phyloP scores from a whole-genome alignment of 1,140 invertebrate genomes.

The Penaeus japonicus region DNA sequence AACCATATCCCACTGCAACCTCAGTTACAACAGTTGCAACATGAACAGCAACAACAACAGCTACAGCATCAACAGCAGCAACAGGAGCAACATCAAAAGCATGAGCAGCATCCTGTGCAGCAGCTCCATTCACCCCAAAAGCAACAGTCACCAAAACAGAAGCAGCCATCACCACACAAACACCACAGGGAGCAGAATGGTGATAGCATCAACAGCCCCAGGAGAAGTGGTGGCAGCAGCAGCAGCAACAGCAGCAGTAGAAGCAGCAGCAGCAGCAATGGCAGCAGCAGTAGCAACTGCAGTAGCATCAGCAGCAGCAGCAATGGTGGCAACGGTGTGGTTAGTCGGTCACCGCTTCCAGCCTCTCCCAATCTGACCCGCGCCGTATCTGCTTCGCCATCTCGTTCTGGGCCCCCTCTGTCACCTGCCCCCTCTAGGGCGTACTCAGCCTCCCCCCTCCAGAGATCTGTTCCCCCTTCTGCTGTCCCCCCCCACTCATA shows the following conservation, averaged over 20 bases:
- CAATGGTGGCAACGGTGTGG: constrained; percentile 48
- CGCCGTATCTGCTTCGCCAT: constrained; percentile 58
- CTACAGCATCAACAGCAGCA: constrained; percentile 6
- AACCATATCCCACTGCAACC: constrained; percentile 27
- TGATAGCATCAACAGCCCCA: constrained; percentile 20
- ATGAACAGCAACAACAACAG: constrained; percentile 24
- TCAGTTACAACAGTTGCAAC: constrained; percentile 15
- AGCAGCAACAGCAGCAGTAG: constrained; percentile 26
- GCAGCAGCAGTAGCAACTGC: constrained; percentile 29
- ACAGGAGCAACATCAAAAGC: constrained; percentile 14
- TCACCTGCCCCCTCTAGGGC: constrained; percentile 57
- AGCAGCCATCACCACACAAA: no score
- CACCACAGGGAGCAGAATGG: background rate
- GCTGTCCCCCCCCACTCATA: constrained; percentile 44
- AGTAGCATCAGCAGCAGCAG: constrained; percentile 38
- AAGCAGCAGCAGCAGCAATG: constrained; percentile 22
- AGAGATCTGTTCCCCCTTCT: constrained; percentile 50
- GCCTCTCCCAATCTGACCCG: constrained; percentile 60
- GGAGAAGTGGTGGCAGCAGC: constrained; percentile 36
- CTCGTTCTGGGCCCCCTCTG: constrained; percentile 54
- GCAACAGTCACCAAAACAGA: no score
- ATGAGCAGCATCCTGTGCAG: background rate
- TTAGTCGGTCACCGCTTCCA: constrained; percentile 56
- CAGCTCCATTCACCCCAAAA: background rate
- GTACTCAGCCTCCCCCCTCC: constrained; percentile 48